These are phyloP conservation scores for Agrotis exclamationis DNA, from an alignment of 2,888 invertebrate genomes.

Conservation along the genomic window DNA sequence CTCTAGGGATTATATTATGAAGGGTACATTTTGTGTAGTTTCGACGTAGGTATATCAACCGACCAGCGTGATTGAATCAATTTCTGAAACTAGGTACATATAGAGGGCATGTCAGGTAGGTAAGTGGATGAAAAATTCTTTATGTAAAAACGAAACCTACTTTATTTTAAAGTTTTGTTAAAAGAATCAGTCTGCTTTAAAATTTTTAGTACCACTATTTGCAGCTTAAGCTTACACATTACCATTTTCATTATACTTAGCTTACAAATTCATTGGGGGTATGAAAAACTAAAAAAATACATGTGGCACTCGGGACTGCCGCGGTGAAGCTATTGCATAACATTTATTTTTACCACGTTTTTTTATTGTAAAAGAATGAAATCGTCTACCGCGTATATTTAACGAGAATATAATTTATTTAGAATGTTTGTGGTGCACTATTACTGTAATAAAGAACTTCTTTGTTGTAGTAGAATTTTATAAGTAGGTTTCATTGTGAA, in stretches of 20 bases:
- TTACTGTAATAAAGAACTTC: too few relatives aligned
- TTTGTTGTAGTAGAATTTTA: too few relatives aligned
- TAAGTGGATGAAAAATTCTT: neutral
- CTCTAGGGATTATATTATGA: constrained; percentile 59
- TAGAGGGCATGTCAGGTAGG: constrained; percentile 12
- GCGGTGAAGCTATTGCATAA: too few relatives aligned
- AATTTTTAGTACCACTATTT: neutral
- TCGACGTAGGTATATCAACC: constrained; percentile 45
- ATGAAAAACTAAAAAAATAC: neutral
- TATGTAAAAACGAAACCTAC: constrained; percentile 20
- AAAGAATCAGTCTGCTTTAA: constrained; percentile 5
- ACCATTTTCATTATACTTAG: neutral
- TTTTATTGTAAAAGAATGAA: too few relatives aligned
- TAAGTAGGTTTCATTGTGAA: too few relatives aligned
- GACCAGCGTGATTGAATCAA: constrained; percentile 62
- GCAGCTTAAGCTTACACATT: neutral
- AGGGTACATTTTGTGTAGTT: constrained; percentile 55
- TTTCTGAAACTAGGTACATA: constrained; percentile 46
- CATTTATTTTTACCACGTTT: too few relatives aligned
- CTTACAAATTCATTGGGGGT: neutral
- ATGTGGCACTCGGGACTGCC: too few relatives aligned
- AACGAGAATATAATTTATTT: too few relatives aligned
- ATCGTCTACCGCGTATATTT: too few relatives aligned
- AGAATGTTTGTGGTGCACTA: too few relatives aligned
- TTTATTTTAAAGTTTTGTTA: constrained; percentile 15